These are phyloP conservation scores for Chloromyia formosa DNA, from an alignment of 2,888 invertebrate genomes.

Conservation along the genomic window DNA sequence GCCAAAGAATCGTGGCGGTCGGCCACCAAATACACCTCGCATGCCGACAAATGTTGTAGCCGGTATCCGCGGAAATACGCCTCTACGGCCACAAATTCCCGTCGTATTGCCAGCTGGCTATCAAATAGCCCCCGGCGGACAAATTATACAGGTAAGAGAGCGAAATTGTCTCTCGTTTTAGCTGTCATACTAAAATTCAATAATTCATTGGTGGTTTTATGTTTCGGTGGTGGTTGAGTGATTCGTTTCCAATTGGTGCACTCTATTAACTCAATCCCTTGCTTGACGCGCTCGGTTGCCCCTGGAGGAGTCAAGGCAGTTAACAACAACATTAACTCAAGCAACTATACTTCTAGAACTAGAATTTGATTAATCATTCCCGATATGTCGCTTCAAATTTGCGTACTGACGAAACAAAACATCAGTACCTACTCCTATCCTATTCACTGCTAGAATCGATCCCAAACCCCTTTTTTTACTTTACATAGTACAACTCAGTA, in stretches of 20 bases:
- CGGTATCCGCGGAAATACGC: constrained; percentile 42
- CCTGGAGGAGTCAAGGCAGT: too few species aligned
- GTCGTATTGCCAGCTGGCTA: constrained; percentile 62
- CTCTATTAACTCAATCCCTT: too few species aligned
- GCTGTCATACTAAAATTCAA: not conserved
- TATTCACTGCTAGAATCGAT: too few species aligned
- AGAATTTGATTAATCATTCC: too few species aligned
- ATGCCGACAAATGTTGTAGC: constrained; percentile 53
- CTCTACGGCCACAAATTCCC: constrained; percentile 54
- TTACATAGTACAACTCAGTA: too few species aligned
- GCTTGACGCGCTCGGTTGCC: too few species aligned
- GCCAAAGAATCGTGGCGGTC: constrained; percentile 55
- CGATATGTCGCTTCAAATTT: too few species aligned
- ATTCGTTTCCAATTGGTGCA: not conserved
- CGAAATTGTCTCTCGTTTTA: not conserved
- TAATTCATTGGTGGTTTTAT: not conserved
- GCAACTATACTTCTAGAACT: too few species aligned
- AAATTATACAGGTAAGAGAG: constrained; percentile 59
- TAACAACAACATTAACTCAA: too few species aligned
- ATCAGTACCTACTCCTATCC: too few species aligned
- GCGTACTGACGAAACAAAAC: too few species aligned
- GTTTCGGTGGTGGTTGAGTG: not conserved
- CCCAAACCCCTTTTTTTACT: too few species aligned
- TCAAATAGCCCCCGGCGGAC: constrained; percentile 59
- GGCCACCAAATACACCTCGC: constrained; percentile 58